Base-by-base conservation (phyloP, 2,888 invertebrate genomes). In the Plemyria rubiginata region DNA sequence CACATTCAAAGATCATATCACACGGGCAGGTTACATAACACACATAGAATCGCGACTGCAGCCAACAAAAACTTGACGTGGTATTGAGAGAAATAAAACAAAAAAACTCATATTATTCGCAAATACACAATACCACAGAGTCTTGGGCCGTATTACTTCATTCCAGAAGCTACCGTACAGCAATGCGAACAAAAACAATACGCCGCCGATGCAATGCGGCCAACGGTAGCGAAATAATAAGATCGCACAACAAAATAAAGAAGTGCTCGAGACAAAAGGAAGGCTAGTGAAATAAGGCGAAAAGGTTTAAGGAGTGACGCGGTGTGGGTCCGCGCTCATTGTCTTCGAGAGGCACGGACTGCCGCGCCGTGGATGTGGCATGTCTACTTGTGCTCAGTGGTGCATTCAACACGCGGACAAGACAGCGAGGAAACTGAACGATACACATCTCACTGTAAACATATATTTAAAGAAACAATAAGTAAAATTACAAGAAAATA, bases 221-320 rank as follows among this genome's bases (percentile, higher is more conserved):
- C 86, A 89, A 90, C 91, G 90, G 92, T 91, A 92, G 92, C 92
- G 84, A 91, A 91, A 92, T 92, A 92, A 92, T 92, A 92, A 92
- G 92, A 91, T 90, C 90, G 87, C 88, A 83, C 89, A 88, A 87
- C 89, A 92, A 92, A 92, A 91, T 92, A 92, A 92, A 92, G 87
- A 90, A 91, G 82, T 86, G 84, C 84, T 82, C 85, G 86, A 88
- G 87, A 92, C 90, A 90, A 92, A 91, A 92, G 90, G 85, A 88
- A 86, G 86, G 85, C 84, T 88, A 81, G 85, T 85, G 86, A 86
- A 92, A 91, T 90, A 91, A 92, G 90, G 90, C 86, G 88, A 92
- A 92, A 89, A 91, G 89, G 88, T 85, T 86, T 87, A 85, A 83
- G 84, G 85, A 87, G 90, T 91, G 90, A 91, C 89, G 90, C 88